phyloP scores from a whole-genome alignment of 2,113 vertebrate genomes.

The Ammodytes dubius region DNA sequence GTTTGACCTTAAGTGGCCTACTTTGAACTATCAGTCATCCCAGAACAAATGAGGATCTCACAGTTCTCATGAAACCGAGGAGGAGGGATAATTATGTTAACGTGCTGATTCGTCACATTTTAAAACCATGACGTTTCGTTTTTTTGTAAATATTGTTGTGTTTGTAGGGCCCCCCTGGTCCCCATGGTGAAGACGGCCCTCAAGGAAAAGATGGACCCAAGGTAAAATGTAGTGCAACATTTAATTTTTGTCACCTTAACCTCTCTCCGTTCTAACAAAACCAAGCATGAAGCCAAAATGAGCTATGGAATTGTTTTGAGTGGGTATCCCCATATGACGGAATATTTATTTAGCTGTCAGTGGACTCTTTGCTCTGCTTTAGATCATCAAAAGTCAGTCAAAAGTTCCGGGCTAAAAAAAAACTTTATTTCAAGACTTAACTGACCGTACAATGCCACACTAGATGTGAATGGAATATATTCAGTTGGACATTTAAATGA shows the following conservation, averaged over 20 bases:
- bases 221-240: constrained; percentile 80
- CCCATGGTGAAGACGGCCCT: constrained; percentile 92
- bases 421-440: background rate
- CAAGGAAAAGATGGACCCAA: constrained; percentile 96
- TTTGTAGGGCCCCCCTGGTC: constrained; percentile 90
- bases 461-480: background rate
- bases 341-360: background rate
- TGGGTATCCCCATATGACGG: background rate
- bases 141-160: constrained; percentile 32
- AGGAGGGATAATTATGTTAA: background rate
- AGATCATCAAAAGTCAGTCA: background rate
- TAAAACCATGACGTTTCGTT: background rate
- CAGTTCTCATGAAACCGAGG: background rate
- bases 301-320: background rate
- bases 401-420: background rate
- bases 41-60: background rate
- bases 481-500: background rate
- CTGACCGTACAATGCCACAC: background rate
- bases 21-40: background rate
- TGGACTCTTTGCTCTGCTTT: background rate
- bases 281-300: background rate
- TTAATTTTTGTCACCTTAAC: background rate
- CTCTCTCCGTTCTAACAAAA: background rate
- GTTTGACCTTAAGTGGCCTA: background rate
- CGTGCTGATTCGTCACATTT: background rate